phyloP scores from a whole-genome alignment of 2,797 vertebrate genomes.

The Esox masquinongy region DNA sequence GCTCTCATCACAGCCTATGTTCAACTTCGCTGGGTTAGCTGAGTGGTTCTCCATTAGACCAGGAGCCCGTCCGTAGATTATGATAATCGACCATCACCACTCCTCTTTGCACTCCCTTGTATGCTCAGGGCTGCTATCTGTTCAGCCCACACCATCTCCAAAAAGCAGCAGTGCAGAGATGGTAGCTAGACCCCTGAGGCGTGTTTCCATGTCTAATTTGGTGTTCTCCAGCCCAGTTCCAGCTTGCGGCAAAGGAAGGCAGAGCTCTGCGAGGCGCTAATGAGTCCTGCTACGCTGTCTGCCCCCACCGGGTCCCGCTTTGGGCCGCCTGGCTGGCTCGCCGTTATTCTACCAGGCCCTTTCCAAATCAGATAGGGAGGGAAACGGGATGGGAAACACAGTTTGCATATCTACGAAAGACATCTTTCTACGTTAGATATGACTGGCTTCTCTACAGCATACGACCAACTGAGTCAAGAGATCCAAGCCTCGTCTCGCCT shows the following conservation, averaged over 20 bases:
- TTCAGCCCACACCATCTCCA: slow-evolving; percentile 37
- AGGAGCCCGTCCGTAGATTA: slow-evolving; percentile 18
- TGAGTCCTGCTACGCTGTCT: slow-evolving; percentile 51
- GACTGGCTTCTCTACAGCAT: background rate
- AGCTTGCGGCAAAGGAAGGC: slow-evolving; percentile 48
- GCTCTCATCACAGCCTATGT: background rate
- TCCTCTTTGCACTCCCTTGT: background rate
- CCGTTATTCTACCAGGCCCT: slow-evolving; percentile 33
- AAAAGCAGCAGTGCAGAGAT: slow-evolving; percentile 42
- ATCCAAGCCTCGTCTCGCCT: background rate
- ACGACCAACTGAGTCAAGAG: background rate
- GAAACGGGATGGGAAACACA: background rate
- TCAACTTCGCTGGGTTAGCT: slow-evolving; percentile 25
- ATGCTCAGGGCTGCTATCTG: slow-evolving; percentile 35
- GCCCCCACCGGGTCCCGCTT: slow-evolving; percentile 42
- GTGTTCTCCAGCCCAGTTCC: slow-evolving; percentile 46
- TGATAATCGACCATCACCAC: slow-evolving; percentile 20
- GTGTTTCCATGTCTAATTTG: slow-evolving; percentile 47
- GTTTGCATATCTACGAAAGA: background rate
- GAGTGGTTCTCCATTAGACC: slow-evolving; percentile 18
- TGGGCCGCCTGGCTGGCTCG: slow-evolving; percentile 38
- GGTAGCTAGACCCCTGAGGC: slow-evolving; percentile 34
- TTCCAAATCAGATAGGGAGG: slow-evolving; percentile 27
- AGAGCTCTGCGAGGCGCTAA: slow-evolving; percentile 46
- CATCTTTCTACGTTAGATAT: background rate